phyloP scores from a whole-genome alignment of 2,113 vertebrate species.

The Silurus glanis region DNA sequence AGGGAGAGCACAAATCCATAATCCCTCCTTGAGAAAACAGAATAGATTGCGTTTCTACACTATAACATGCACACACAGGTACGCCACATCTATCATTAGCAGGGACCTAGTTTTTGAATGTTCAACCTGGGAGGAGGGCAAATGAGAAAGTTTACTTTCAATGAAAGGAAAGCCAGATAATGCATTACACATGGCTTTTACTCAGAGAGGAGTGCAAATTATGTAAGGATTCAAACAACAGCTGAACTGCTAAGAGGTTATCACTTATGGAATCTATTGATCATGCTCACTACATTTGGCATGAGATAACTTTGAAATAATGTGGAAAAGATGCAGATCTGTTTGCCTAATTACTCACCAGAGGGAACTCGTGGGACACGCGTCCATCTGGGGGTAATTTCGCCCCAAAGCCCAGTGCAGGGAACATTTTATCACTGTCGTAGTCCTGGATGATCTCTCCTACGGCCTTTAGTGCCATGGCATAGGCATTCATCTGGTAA shows the following conservation, averaged over 20 bases:
- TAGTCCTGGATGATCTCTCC: slow-evolving; percentile 96
- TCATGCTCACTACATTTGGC: not conserved
- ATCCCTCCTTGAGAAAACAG: slow-evolving; percentile 31
- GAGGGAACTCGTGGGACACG: slow-evolving; percentile 89
- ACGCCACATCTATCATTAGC: slow-evolving; percentile 9
- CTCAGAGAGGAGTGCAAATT: not conserved
- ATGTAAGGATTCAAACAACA: not conserved
- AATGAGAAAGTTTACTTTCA: not conserved
- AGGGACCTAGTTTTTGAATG: slow-evolving; percentile 20
- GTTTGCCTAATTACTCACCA: slow-evolving; percentile 69
- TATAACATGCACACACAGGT: not conserved
- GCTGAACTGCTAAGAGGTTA: not conserved
- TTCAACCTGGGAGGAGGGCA: not conserved
- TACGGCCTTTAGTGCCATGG: slow-evolving; percentile 88
- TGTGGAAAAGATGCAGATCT: not conserved
- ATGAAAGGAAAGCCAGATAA: not conserved
- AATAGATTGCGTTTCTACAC: slow-evolving; percentile 14
- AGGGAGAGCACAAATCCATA: slow-evolving; percentile 26
- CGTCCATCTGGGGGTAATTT: slow-evolving; percentile 88
- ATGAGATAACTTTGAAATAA: not conserved
- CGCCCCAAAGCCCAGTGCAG: slow-evolving; percentile 88
- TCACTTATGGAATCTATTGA: not conserved
- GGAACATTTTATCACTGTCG: slow-evolving; percentile 94
- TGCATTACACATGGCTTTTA: not conserved
- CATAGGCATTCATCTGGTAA: slow-evolving; percentile 92